Base-by-base conservation (phyloP, 2,797 vertebrate species). In the Simalia tracyae region DNA sequence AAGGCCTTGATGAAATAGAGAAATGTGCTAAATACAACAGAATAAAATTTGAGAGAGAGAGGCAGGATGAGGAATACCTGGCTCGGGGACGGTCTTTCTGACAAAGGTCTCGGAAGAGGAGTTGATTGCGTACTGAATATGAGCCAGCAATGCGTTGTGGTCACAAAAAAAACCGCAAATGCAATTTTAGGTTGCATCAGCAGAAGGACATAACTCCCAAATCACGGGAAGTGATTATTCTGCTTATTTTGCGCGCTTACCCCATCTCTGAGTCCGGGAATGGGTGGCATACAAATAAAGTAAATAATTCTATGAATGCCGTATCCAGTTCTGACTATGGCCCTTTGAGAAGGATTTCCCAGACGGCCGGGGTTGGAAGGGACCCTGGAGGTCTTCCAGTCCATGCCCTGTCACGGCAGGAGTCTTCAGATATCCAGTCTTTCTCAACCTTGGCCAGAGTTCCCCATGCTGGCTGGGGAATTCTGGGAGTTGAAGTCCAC, bases 131-230 rank as follows among this genome's bases (percentile, higher is more conserved):
- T 19, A 19, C 14, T 1, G 5, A 36, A 15, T 5, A 0, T 15
- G 31, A 9, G 68, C 6, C 15, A 4, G 68, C 6, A 0, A 1
- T 1, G 6, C 1, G 66, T 31, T 7, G 66, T 2, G 68, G 6
- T 9, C 5, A 28, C 63, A 64, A 26, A 28, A 64, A 11, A 68
- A 31, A 36, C 14, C 14, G 64, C 5, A 61, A 24, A 61, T 61
- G 60, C 28, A n/a, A 11, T 14, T 14, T 14, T n/a, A 0, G 64
- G 64, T 14, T 36, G 15, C 68, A 1, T 42, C 68, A 8, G 4
- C 68, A 4, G 17, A 76, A 19, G 68, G 36, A 36, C 36, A 12
- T 15, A 8, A 15, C 1, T 3, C 31, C 68, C 31, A 15, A 8
- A 19, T 7, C 0, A 42, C 11, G n/a, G 68, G 68, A 19, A 19